These are phyloP conservation scores for Dinocampus coccinellae DNA, from an alignment of 2,888 invertebrate species.

Conservation along the genomic window DNA sequence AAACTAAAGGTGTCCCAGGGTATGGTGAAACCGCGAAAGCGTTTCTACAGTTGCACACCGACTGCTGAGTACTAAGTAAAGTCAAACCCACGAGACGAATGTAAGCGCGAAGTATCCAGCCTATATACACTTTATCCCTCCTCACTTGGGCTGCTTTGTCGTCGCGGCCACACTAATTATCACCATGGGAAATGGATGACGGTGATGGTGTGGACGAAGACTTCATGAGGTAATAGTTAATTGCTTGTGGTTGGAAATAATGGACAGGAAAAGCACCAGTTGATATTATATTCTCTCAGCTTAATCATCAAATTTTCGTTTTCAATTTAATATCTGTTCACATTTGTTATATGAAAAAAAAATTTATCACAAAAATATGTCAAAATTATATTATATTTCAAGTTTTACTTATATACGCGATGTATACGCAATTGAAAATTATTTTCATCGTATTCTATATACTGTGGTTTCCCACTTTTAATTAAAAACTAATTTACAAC, in stretches of 20 bases:
- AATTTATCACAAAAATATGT: not conserved
- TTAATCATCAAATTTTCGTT: conserved; percentile 11
- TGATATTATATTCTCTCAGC: conserved; percentile 11
- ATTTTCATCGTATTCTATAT: conserved; percentile 30
- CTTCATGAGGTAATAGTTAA: conserved; percentile 38
- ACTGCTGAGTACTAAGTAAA: conserved; percentile 49
- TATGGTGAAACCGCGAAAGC: conserved; percentile 56
- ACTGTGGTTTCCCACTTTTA: conserved; percentile 50
- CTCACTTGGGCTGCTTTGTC: not conserved
- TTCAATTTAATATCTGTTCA: not conserved
- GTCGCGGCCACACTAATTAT: conserved; percentile 43
- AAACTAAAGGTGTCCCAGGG: conserved; percentile 47
- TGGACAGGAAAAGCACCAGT: conserved; percentile 30
- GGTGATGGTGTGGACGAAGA: conserved; percentile 27
- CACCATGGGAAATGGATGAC: conserved; percentile 48
- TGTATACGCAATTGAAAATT: conserved; percentile 7
- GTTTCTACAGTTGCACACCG: conserved; percentile 41
- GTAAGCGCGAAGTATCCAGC: conserved; percentile 40
- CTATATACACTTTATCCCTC: conserved; percentile 7
- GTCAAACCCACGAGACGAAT: conserved; percentile 51
- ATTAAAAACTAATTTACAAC: conserved; percentile 56
- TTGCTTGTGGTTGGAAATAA: conserved; percentile 42
- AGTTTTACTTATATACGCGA: not conserved
- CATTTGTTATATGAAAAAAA: not conserved
- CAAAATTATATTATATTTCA: not conserved